Evolutionary conservation across 64 coral and sea anemone species (phyloP).

Genomic region (Stylophora pistillata): DNA sequence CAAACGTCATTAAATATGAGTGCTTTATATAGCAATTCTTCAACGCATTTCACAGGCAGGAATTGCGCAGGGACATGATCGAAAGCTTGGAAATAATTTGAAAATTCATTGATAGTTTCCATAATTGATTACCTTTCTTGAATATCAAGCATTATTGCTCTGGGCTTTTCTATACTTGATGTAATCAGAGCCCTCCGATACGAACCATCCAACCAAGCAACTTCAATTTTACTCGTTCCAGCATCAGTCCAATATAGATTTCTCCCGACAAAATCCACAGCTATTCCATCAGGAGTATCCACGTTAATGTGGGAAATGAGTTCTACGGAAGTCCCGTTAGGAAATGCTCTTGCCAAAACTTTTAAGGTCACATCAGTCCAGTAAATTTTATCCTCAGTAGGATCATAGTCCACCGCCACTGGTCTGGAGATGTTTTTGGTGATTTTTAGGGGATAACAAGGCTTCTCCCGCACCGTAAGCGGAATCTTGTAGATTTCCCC

Average conservation of each 20-base stretch:
- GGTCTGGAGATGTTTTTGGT: slow-evolving; percentile 38
- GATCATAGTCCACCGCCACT: slow-evolving; percentile 64
- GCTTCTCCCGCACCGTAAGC: slow-evolving; percentile 15
- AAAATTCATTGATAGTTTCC: too few species aligned
- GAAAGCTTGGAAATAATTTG: too few species aligned
- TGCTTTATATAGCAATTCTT: too few species aligned
- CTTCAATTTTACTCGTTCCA: slow-evolving; percentile 69
- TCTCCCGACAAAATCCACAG: slow-evolving; percentile 62
- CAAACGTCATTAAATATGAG: too few species aligned
- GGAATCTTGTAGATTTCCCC: slow-evolving; percentile 38
- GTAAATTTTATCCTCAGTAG: slow-evolving; percentile 56
- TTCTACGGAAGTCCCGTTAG: slow-evolving; percentile 42
- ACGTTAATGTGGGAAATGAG: slow-evolving; percentile 42
- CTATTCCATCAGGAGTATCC: slow-evolving; percentile 54
- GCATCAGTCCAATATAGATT: slow-evolving; percentile 74
- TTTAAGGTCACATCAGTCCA: slow-evolving; percentile 65
- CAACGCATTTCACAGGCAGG: too few species aligned
- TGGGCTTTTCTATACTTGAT: slow-evolving; percentile 49
- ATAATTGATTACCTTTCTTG: slow-evolving; percentile 62
- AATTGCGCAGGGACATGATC: too few species aligned
- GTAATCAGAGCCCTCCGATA: slow-evolving; percentile 42
- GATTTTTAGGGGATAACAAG: slow-evolving; percentile 33
- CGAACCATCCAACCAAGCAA: slow-evolving; percentile 58
- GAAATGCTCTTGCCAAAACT: slow-evolving; percentile 48
- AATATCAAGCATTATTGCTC: slow-evolving; percentile 56